phyloP scores from a whole-genome alignment of 2,797 vertebrate species.

The Mormyrops attenuatus region DNA sequence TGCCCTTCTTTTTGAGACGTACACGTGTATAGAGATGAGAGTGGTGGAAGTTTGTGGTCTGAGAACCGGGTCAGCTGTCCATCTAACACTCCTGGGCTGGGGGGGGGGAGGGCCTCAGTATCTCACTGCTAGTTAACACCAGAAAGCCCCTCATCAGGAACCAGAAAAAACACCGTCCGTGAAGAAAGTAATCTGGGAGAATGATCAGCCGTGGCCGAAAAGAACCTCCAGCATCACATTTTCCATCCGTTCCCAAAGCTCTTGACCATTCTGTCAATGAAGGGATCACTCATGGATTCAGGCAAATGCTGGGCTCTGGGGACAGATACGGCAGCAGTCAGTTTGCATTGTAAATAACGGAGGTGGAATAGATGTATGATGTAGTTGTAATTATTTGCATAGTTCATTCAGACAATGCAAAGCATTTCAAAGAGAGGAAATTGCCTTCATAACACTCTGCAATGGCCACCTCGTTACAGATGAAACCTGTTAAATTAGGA shows the following conservation, averaged over 20 bases:
- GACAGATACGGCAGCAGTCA: neutral
- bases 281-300: neutral
- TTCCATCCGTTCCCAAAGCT: constrained; percentile 14
- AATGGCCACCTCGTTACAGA: neutral
- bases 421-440: neutral
- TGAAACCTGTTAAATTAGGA: neutral
- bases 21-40: neutral
- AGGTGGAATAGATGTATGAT: neutral
- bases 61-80: neutral
- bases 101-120: neutral
- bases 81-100: neutral
- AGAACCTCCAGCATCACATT: constrained; percentile 12
- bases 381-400: neutral
- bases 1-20: neutral
- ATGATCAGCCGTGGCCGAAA: constrained; percentile 20
- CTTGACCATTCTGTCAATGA: neutral
- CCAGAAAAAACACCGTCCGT: constrained; percentile 1
- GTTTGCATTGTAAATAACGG: neutral
- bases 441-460: neutral
- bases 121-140: neutral
- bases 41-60: neutral
- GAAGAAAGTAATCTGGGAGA: constrained; percentile 9
- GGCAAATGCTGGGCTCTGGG: neutral
- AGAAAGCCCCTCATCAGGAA: neutral
- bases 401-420: neutral